Conservation (phyloP, 2,888 invertebrate genomes). For the Pediacus dermestoides region DNA sequence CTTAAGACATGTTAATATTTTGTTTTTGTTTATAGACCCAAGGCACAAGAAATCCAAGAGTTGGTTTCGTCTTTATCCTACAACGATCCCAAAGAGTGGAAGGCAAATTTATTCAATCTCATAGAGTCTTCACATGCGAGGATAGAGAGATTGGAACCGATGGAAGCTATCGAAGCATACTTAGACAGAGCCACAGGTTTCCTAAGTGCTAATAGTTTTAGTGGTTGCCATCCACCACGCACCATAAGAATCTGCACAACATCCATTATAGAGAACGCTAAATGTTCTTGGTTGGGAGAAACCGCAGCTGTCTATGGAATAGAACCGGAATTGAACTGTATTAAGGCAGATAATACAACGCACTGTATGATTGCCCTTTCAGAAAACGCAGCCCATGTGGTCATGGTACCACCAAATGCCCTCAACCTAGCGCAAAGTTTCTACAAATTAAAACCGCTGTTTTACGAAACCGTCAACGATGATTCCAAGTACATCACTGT, state of each 20-base stretch:
- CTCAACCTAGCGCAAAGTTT: conserved; percentile 67
- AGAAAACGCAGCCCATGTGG: conserved; percentile 65
- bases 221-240: conserved; percentile 66
- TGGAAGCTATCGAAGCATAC: conserved; percentile 64
- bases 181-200: conserved; percentile 61
- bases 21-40: conserved; percentile 41
- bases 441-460: conserved; percentile 55
- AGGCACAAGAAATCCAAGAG: conserved; percentile 54
- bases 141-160: conserved; percentile 56
- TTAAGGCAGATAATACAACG: conserved; percentile 56
- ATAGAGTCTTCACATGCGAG: conserved; percentile 58
- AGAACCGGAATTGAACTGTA: conserved; percentile 76
- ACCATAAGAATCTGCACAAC: conserved; percentile 62
- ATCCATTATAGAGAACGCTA: conserved; percentile 65
- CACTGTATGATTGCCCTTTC: conserved; percentile 68
- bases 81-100: conserved; percentile 50
- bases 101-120: conserved; percentile 58
- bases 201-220: conserved; percentile 64
- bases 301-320: conserved; percentile 72
- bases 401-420: conserved; percentile 69
- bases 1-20: background rate
- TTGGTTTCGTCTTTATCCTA: conserved; percentile 50
- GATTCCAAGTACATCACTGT: conserved; percentile 62
- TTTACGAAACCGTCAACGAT: conserved; percentile 61
- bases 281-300: conserved; percentile 76